A percentile compares a stretch with the other conserved stretches of the same genome.
These are phyloP conservation scores for Therioaphis trifolii DNA, from an alignment of 2,888 invertebrate genomes.

Conservation along the genomic window DNA sequence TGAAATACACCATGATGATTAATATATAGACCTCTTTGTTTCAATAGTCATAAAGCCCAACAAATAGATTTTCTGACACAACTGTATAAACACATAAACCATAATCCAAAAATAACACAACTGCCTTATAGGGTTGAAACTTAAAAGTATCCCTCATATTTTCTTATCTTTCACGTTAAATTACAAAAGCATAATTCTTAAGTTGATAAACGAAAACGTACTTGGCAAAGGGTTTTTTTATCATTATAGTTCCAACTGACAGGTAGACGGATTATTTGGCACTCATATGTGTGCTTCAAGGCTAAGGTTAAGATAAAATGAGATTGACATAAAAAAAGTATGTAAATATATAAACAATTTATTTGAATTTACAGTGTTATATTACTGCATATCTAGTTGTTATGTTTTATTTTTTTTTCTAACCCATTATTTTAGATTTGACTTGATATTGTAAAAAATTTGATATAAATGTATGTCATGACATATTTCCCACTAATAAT, in stretches of 20 bases:
- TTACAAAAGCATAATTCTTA: neutral
- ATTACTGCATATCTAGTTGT: neutral
- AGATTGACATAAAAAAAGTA: conserved; percentile 2
- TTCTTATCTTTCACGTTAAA: conserved; percentile 29
- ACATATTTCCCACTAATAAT: no score
- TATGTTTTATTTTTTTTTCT: neutral
- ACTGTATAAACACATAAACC: conserved; percentile 38
- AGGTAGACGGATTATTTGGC: conserved; percentile 53
- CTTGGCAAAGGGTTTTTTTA: conserved; percentile 32
- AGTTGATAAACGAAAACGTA: neutral
- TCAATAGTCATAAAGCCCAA: conserved; percentile 1
- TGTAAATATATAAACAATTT: neutral
- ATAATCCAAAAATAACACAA: conserved; percentile 51
- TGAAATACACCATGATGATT: neutral
- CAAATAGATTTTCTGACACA: conserved; percentile 32
- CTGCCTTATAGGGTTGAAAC: neutral
- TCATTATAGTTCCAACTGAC: neutral
- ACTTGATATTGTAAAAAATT: no score
- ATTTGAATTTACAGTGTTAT: neutral
- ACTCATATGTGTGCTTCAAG: conserved; percentile 22
- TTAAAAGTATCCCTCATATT: neutral
- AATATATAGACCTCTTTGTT: neutral
- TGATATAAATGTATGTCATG: no score
- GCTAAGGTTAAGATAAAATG: conserved; percentile 39
- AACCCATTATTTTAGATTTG: neutral